phyloP scores from a whole-genome alignment of 2,888 invertebrate genomes.

The Clistopyga incitator region DNA sequence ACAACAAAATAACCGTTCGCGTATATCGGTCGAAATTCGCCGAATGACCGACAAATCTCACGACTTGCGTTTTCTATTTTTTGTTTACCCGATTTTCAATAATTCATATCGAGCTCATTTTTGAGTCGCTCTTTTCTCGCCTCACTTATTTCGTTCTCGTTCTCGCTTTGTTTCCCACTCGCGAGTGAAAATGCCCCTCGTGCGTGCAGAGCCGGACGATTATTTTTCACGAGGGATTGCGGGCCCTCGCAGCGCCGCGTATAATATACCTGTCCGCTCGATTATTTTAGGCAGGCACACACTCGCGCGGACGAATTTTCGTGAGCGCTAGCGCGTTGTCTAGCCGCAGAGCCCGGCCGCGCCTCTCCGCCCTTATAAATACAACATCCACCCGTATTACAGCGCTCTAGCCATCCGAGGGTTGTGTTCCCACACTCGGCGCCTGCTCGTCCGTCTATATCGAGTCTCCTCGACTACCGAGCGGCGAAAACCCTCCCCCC shows the following conservation, averaged over 20 bases:
- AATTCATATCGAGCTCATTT: too few species aligned
- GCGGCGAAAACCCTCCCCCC: conserved; percentile 59
- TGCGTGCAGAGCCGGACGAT: conserved; percentile 49
- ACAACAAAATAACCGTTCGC: too few species aligned
- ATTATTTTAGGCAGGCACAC: conserved; percentile 51
- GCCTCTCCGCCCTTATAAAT: conserved; percentile 65
- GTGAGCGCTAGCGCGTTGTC: conserved; percentile 54
- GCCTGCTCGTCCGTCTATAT: conserved; percentile 48
- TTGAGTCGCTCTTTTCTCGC: not conserved
- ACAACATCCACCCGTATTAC: conserved; percentile 54
- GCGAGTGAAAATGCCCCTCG: conserved; percentile 20
- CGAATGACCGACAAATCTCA: too few species aligned
- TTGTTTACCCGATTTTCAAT: too few species aligned
- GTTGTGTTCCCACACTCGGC: conserved; percentile 68
- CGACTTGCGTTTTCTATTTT: too few species aligned
- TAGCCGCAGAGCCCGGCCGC: conserved; percentile 57
- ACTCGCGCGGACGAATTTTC: conserved; percentile 33
- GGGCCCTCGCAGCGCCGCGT: conserved; percentile 16
- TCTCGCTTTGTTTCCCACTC: conserved; percentile 57
- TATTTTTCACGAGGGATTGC: conserved; percentile 58
- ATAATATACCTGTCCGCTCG: conserved; percentile 5
- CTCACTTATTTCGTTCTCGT: not conserved
- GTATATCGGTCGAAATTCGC: too few species aligned
- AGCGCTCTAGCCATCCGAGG: conserved; percentile 44
- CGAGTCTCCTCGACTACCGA: conserved; percentile 51